Evolutionary conservation across 2,888 invertebrate genomes (phyloP), one percentile per base, ranked within the genome.

Genomic region (Chouioia cunea): DNA sequence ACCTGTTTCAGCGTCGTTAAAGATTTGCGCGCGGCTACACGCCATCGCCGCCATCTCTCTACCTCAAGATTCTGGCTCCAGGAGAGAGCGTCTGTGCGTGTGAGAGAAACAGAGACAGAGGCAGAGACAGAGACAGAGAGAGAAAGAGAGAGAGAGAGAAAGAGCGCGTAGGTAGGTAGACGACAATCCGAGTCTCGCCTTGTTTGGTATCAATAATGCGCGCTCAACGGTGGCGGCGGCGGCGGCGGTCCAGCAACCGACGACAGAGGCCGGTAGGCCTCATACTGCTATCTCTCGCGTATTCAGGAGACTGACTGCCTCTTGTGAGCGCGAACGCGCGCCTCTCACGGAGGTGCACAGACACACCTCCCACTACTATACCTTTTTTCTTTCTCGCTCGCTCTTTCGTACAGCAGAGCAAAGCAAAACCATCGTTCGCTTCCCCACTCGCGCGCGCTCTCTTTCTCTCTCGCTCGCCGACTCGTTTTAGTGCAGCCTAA

Each of bases 1-100:
- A 73, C 73, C 73, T 73, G 73, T 69, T 63, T 73, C 73, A 47
- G 73, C 62, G 65, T 73, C 73, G 54, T 44, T 70, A 63, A 73
- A 73, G 47, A 73, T 69, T 63, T 66, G 60, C 27, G 73, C 69
- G 50, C 69, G 62, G 57, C 60, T 69, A 14, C 52, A 22, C 69
- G 60, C 46, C 65, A 60, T 65, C 18, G 67, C 54, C 62, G 57
- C 65, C 56, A 48, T 59, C 23, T 47, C 59, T 15, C 16, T 4
- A 12, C 2, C 58, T 18, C 46, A 22, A 44, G 6, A 18, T 20
- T 58, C 59, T 46, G n/a, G 20, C 10, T 36, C 10, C 36, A 12
- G 10, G 36, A 1, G 6, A 6, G 36, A 36, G 36, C 6, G 36
- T 36, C 36, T 10, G 36, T 12, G 36, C 1, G 36, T 6, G 27